A percentile compares a stretch with the other conserved stretches of the same genome.
These are phyloP conservation scores for Baryphthengus martii DNA, from an alignment of 2,113 vertebrate genomes.

Conservation along the genomic window DNA sequence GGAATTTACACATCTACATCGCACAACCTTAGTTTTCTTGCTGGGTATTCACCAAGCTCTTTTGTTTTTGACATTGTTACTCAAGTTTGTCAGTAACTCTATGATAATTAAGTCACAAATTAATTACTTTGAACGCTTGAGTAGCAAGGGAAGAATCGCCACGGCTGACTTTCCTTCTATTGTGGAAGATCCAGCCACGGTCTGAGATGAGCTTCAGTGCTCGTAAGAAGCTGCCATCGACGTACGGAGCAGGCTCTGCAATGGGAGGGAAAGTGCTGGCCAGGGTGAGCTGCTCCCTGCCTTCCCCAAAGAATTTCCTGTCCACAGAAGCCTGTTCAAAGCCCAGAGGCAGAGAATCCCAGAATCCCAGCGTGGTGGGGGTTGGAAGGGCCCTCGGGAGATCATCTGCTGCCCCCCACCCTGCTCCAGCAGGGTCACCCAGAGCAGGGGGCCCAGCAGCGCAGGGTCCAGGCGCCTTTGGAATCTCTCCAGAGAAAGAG, in stretches of 20 bases:
- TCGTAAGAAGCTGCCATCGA: neutral
- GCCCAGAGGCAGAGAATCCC: neutral
- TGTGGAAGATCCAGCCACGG: neutral
- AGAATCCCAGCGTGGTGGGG: too few relatives aligned
- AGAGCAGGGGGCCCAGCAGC: too few relatives aligned
- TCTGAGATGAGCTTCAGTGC: neutral
- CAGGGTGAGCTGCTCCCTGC: neutral
- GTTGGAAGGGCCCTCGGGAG: too few relatives aligned
- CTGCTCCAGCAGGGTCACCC: too few relatives aligned
- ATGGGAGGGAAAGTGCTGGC: rapidly evolving
- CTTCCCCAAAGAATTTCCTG: neutral
- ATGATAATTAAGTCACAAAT: conserved; percentile 15
- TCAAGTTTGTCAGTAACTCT: neutral
- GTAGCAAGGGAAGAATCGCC: neutral
- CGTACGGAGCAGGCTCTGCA: neutral
- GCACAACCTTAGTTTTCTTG: neutral
- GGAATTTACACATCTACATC: neutral
- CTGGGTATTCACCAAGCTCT: neutral
- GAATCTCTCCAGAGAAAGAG: neutral
- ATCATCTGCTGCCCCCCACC: too few relatives aligned
- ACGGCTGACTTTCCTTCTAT: neutral
- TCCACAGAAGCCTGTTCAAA: neutral
- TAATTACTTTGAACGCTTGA: neutral
- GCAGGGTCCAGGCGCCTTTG: neutral
- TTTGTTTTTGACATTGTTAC: neutral